These are phyloP conservation scores for Drosophila flavopinicola DNA, from an alignment of 2,888 invertebrate genomes.

Conservation along the genomic window DNA sequence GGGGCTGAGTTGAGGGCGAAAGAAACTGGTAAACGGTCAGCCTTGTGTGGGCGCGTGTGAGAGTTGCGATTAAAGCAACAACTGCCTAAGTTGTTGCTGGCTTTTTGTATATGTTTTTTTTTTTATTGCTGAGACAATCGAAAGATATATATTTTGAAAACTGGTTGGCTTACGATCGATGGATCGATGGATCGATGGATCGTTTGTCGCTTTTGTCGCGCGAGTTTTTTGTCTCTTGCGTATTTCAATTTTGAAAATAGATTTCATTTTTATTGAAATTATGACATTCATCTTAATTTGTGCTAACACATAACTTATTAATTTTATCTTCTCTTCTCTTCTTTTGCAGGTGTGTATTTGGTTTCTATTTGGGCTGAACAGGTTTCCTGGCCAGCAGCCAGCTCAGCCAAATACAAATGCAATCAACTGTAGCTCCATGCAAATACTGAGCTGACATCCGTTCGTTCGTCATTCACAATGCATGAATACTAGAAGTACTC, in stretches of 20 bases:
- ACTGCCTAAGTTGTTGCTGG: slow-evolving; percentile 5
- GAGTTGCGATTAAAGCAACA: slow-evolving; percentile 50
- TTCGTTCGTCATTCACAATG: slow-evolving; percentile 11
- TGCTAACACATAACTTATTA: slow-evolving; percentile 73
- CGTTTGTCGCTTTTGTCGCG: slow-evolving; percentile 9
- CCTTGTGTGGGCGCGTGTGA: slow-evolving; percentile 75
- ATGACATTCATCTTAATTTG: slow-evolving; percentile 81
- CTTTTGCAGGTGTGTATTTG: slow-evolving; percentile 72
- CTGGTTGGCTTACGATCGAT: slow-evolving; percentile 50
- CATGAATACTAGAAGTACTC: background rate
- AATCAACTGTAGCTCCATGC: slow-evolving; percentile 10
- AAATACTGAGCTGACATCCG: slow-evolving; percentile 24
- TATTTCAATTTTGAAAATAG: slow-evolving; percentile 62
- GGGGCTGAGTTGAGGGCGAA: background rate
- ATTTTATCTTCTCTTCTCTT: slow-evolving; percentile 51
- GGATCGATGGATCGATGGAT: slow-evolving; percentile 11
- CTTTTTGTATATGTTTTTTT: slow-evolving; percentile 5
- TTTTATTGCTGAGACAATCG: slow-evolving; percentile 37
- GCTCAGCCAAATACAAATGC: slow-evolving; percentile 3
- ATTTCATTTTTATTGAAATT: slow-evolving; percentile 79
- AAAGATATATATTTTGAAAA: slow-evolving; percentile 37
- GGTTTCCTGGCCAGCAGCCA: slow-evolving; percentile 48
- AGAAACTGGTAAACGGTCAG: slow-evolving; percentile 35
- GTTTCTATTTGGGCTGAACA: slow-evolving; percentile 24
- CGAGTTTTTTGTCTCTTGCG: slow-evolving; percentile 15